Base-by-base conservation (phyloP, 2,888 invertebrate species). In the Clanis bilineata region DNA sequence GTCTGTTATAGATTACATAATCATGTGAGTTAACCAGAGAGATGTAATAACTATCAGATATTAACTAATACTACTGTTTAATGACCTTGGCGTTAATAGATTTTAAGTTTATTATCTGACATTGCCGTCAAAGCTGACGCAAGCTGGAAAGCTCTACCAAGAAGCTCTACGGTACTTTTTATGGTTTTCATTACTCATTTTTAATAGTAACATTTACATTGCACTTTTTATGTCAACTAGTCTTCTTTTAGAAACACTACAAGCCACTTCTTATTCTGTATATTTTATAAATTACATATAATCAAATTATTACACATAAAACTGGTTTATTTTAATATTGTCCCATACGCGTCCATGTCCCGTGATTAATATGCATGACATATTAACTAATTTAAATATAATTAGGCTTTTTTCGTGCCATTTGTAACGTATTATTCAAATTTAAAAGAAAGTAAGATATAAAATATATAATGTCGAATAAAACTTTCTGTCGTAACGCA, bases 51-150 rank as follows among this genome's bases (percentile, higher is more conserved):
- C n/a, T n/a, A n/a, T n/a, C n/a, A n/a, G n/a, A n/a, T n/a, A n/a
- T n/a, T n/a, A n/a, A n/a, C n/a, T n/a, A n/a, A n/a, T n/a, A n/a
- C n/a, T n/a, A n/a, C n/a, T n/a, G n/a, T n/a, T n/a, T n/a, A n/a
- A n/a, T n/a, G n/a, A n/a, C n/a, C n/a, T n/a, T n/a, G n/a, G n/a
- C n/a, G n/a, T n/a, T n/a, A n/a, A n/a, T n/a, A n/a, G n/a, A n/a
- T n/a, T n/a, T 51, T 25, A 58, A 38, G 47, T 23, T 58, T n/a
- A 25, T 38, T 47, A 51, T 58, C 58, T 25, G 38, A 12, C 4
- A 22, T 21, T 51, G 25, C 28, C 51, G 39, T 58, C 39, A 51
- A 58, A 58, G 47, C 58, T 58, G 38, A 58, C 21, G 47, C 25
- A 58, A 58, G 28, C 51, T 21, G 6, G 36, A 58, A 51, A 28